Evolutionary conservation across 2,888 invertebrate genomes (phyloP), one percentile per base, ranked within the genome.

Genomic region (Oscheius sp.): DNA sequence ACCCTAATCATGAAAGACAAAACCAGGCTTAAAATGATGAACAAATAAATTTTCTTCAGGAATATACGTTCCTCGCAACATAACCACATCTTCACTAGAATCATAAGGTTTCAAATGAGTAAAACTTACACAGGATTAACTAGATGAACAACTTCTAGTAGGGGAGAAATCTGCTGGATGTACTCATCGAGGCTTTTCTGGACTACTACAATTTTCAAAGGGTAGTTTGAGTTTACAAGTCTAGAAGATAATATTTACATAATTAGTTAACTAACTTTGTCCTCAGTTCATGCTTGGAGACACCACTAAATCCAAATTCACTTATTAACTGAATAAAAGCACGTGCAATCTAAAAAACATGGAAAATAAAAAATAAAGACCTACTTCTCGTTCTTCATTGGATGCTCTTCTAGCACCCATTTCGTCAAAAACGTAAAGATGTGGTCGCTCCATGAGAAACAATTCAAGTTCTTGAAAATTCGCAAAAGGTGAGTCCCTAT

Each of bases 1-100:
- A 17, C 26, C n/a, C 44, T 41, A 59, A 30, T 59, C 44, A 9
- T 17, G 22, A 6, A 44, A 44, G 12, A 59, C 24, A 24, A 44
- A 59, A 20, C 44, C 38, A 17, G 59, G 59, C 44, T 59, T 59
- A 30, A 59, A 59, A 59, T 59, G 59, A 44, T 59, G 59, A 6
- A 59, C 59, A 28, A 59, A 59, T 9, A 59, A 17, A 22, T 41
- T n/a, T n/a, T 59, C 59, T 24, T 59, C 59, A 26, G 28, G 3
- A 2, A 59, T 41, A 17, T 59, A 59, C 26, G 59, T 59, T 12
- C 59, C 59, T 14, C 59, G 59, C 41, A 59, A 30, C 59, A 59
- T 59, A 2, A 59, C 59, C 24, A 59, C 3, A 14, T 59, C 59
- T 26, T 59, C 59, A 28, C 59, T 59, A 17, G n/a, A 59, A 41